Conservation (phyloP, 1,140 invertebrate species). For the Lordiphosa clarofinis region DNA sequence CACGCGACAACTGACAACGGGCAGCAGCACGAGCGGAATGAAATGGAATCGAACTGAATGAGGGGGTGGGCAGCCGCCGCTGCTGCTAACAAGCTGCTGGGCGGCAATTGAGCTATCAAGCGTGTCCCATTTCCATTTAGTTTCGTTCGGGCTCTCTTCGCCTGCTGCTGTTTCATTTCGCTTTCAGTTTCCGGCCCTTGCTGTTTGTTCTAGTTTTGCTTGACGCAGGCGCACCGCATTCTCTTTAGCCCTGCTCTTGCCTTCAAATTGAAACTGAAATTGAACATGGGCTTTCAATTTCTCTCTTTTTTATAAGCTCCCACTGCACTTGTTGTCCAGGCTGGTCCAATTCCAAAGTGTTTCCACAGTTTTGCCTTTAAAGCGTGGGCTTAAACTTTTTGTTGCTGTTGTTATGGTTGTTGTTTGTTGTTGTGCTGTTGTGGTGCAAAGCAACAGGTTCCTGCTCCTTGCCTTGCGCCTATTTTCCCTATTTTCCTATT, state of each 20-base stretch:
- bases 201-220: constrained; percentile 24
- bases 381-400: constrained; percentile 33
- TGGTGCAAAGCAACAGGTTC: constrained; percentile 63
- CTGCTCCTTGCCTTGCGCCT: constrained; percentile 9
- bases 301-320: constrained; percentile 5
- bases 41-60: constrained; percentile 2
- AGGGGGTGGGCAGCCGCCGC: constrained; percentile 14
- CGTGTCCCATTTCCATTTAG: constrained; percentile 13
- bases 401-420: constrained; percentile 18
- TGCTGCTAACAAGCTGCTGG: neutral
- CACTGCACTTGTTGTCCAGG: neutral
- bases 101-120: constrained; percentile 60
- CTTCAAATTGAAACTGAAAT: neutral
- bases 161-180: constrained; percentile 12
- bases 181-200: constrained; percentile 19
- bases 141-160: constrained; percentile 10
- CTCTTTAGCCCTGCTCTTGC: constrained; percentile 11
- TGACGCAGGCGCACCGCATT: constrained; percentile 30
- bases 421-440: constrained; percentile 21
- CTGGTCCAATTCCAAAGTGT: neutral
- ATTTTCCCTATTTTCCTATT: constrained; percentile 36
- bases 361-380: constrained; percentile 21
- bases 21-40: constrained; percentile 11
- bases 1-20: constrained; percentile 31
- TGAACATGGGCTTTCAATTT: constrained; percentile 2